Evolutionary conservation across 2,888 invertebrate species (phyloP).

Genomic region (Lydus trimaculatus): DNA sequence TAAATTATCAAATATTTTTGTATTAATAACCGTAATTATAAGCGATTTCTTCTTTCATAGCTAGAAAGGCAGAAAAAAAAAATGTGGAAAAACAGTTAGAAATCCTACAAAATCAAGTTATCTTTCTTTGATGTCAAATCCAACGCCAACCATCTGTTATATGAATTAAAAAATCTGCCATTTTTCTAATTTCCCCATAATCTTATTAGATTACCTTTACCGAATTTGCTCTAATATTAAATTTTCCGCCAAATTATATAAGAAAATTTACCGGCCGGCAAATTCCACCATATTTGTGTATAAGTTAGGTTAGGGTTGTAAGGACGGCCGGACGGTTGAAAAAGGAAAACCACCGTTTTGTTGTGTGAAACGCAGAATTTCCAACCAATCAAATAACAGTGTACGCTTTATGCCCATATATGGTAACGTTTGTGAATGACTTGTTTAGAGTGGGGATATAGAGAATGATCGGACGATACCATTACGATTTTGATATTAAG

Average conservation of each 20-base stretch:
- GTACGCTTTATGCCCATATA: slow-evolving; percentile 83
- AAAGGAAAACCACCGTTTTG: neutral
- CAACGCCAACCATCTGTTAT: neutral
- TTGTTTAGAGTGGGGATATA: slow-evolving; percentile 60
- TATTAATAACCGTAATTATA: neutral
- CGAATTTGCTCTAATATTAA: neutral
- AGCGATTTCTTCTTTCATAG: neutral
- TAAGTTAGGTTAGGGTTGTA: slow-evolving; percentile 36
- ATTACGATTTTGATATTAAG: slow-evolving; percentile 44
- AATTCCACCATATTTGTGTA: slow-evolving; percentile 26
- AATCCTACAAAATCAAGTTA: neutral
- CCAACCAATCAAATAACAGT: slow-evolving; percentile 70
- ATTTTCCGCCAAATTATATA: neutral
- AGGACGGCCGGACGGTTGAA: too few relatives aligned
- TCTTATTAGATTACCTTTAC: neutral
- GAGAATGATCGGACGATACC: slow-evolving; percentile 55
- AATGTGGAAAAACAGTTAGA: neutral
- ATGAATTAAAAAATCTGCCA: neutral
- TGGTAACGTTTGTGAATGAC: slow-evolving; percentile 74
- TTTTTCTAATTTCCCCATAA: neutral
- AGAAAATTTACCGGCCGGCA: slow-evolving; percentile 46
- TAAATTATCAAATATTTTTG: neutral
- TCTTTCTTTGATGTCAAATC: neutral
- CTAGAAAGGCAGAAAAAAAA: neutral
- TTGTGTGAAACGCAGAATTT: slow-evolving; percentile 16